Evolutionary conservation across 2,113 vertebrate species (phyloP).

Genomic region (Sigmodon hispidus): DNA sequence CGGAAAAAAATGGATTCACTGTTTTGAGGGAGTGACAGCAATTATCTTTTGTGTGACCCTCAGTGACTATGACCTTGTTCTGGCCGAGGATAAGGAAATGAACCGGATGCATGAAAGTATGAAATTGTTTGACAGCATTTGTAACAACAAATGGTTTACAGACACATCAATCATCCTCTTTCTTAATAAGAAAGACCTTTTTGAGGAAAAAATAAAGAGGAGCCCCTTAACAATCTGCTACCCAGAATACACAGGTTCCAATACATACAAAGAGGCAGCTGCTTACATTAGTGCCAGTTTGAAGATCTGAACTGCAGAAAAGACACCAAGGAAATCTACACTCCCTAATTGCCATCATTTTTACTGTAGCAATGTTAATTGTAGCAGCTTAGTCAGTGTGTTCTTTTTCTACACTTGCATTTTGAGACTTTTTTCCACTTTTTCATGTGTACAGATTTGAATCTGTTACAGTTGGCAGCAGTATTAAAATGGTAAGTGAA

Average conservation of each 20-base stretch:
- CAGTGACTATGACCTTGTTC: constrained; percentile 97
- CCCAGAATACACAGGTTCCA: constrained; percentile 94
- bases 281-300: constrained; percentile 96
- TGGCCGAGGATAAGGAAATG: constrained; percentile 99
- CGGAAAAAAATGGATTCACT: constrained; percentile 99
- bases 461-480: constrained; percentile 86
- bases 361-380: constrained; percentile 72
- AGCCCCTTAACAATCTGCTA: constrained; percentile 97
- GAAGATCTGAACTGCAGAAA: constrained; percentile 96
- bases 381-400: constrained; percentile 71
- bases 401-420: constrained; percentile 82
- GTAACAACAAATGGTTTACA: constrained; percentile 99
- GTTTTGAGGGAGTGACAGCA: constrained; percentile 97
- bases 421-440: constrained; percentile 72
- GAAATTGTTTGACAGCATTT: constrained; percentile 99
- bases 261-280: constrained; percentile 94
- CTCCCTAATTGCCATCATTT: constrained; percentile 82
- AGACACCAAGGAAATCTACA: constrained; percentile 98
- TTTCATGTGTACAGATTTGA: constrained; percentile 84
- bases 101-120: constrained; percentile 99
- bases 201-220: constrained; percentile 96
- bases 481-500: constrained; percentile 90
- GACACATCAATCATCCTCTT: constrained; percentile 99
- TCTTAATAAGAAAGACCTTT: constrained; percentile 99
- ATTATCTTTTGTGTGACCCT: constrained; percentile 99